Base-by-base conservation (phyloP, 2,113 vertebrate genomes). In the Nicator chloris region DNA sequence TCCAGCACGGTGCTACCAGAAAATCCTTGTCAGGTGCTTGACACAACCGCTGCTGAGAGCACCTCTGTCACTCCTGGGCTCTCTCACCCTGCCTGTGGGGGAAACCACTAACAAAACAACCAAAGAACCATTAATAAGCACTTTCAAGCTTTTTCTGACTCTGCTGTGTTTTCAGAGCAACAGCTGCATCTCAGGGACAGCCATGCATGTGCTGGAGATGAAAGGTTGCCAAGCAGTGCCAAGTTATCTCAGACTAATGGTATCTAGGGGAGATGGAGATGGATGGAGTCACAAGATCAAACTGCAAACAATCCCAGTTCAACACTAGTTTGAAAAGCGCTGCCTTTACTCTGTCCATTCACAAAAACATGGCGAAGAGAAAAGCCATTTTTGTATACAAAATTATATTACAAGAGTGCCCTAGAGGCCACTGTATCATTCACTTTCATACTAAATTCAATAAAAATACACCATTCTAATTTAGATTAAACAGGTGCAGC, bases 391-490 rank as follows among this genome's bases (percentile, higher is more conserved):
- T 81, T 89, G 39, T 76, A 87, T 4, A 86, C 24, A 69, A 92
- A 86, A 82, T 3, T 50, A 3, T 26, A 77, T 69, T 39, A 57
- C 16, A 35, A 65, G 33, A 77, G 47, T 70, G 53, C 63, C 79
- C 76, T 71, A 44, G 79, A 77, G 76, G 49, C 27, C 33, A 70
- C 44, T 56, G 19, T 49, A 93, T 81, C 72, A 57, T 60, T 89
- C 60, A 82, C 78, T 91, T 88, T 85, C 79, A 61, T 75, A 83
- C 37, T 71, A 83, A 94, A 88, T 37, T 88, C 61, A 96, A 89
- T 85, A 76, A 89, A 92, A 92, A 85, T 4, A 80, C n/a, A 50
- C 14, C 1, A 3, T n/a, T 72, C 28, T 84, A 90, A 68, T 51
- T 91, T 85, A 77, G 45, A 65, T 63, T 87, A 72, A 93, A 66